phyloP scores from a whole-genome alignment of 2,888 invertebrate species.

The Phyllotreta striolata region DNA sequence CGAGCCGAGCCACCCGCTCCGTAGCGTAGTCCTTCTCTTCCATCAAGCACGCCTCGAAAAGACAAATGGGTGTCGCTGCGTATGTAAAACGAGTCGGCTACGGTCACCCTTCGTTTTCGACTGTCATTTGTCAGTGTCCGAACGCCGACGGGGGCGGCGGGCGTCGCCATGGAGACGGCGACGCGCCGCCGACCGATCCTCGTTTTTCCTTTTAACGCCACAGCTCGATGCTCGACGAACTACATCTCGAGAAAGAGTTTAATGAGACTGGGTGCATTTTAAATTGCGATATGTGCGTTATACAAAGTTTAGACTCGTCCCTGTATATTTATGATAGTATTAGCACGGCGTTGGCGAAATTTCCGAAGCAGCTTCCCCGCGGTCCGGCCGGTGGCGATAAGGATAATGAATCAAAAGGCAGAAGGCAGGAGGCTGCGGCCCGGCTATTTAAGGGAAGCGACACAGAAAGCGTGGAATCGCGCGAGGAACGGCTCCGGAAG shows the following conservation, averaged over 20 bases:
- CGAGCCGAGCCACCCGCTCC: not conserved
- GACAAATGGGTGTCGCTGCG: slow-evolving; percentile 64
- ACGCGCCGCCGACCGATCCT: slow-evolving; percentile 45
- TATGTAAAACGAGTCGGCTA: slow-evolving; percentile 62
- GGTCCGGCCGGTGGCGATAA: slow-evolving; percentile 48
- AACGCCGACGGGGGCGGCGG: slow-evolving; percentile 56
- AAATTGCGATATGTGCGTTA: too few species aligned
- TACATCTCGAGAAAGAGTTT: too few species aligned
- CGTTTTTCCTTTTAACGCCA: slow-evolving; percentile 37
- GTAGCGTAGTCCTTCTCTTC: not conserved
- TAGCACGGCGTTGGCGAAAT: not conserved
- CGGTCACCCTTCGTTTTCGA: slow-evolving; percentile 60
- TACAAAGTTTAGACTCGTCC: too few species aligned
- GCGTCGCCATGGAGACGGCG: slow-evolving; percentile 56
- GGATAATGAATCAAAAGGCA: slow-evolving; percentile 53
- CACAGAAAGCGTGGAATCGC: slow-evolving; percentile 22
- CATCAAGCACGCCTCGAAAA: slow-evolving; percentile 49
- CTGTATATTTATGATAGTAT: too few species aligned
- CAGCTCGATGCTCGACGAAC: too few species aligned
- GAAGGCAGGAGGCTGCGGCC: slow-evolving; percentile 34
- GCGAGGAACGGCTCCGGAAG: slow-evolving; percentile 60
- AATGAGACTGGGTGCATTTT: too few species aligned
- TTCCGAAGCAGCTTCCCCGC: slow-evolving; percentile 6
- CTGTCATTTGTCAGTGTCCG: slow-evolving; percentile 63
- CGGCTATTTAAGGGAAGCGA: slow-evolving; percentile 22